A percentile compares a stretch with the other conserved stretches of the same genome.
Conservation (phyloP, 2,888 invertebrate genomes). For the Vesta saturnalis region DNA sequence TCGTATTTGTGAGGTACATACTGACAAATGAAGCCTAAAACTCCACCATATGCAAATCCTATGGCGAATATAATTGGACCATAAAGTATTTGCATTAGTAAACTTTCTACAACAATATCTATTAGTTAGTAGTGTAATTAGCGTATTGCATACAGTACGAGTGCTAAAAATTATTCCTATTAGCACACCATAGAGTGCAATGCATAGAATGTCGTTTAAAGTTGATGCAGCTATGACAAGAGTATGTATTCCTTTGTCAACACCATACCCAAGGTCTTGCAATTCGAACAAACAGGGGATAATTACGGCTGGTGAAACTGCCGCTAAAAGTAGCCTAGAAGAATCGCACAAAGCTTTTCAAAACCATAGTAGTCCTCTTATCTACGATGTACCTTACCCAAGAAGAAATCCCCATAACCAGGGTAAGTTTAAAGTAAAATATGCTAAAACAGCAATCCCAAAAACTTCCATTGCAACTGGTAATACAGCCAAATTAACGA, state of each 20-base stretch:
- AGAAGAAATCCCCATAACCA: slow-evolving; percentile 69
- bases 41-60: slow-evolving; percentile 70
- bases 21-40: slow-evolving; percentile 69
- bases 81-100: slow-evolving; percentile 64
- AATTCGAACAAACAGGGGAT: slow-evolving; percentile 74
- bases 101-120: slow-evolving; percentile 57
- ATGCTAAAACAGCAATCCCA: slow-evolving; percentile 63
- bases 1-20: slow-evolving; percentile 68
- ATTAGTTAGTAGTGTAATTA: neutral
- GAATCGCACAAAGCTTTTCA: slow-evolving; percentile 46
- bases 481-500: slow-evolving; percentile 67
- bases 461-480: slow-evolving; percentile 70
- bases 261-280: slow-evolving; percentile 71
- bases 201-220: slow-evolving; percentile 80
- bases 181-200: slow-evolving; percentile 76
- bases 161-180: slow-evolving; percentile 72
- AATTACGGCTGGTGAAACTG: slow-evolving; percentile 79
- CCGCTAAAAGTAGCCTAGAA: slow-evolving; percentile 69
- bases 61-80: slow-evolving; percentile 70
- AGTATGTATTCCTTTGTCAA: slow-evolving; percentile 79
- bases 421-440: slow-evolving; percentile 68
- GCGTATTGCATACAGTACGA: slow-evolving; percentile 64
- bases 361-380: slow-evolving; percentile 44
- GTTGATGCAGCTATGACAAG: slow-evolving; percentile 77
- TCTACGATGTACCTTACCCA: slow-evolving; percentile 59